Base-by-base conservation (phyloP, 2,797 vertebrate species). In the Eremophila alpestris region DNA sequence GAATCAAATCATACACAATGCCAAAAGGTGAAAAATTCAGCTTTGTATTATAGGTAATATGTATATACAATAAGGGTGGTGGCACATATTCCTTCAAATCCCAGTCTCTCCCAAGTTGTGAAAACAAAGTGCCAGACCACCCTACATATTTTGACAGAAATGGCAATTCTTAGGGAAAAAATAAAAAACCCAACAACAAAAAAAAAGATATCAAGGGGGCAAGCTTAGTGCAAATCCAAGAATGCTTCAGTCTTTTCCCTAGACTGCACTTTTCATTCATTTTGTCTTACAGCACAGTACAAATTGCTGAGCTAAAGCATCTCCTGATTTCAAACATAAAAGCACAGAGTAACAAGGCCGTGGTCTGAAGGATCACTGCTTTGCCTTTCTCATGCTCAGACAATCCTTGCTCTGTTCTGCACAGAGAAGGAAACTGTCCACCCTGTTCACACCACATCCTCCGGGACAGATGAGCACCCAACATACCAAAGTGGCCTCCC, bases 361-460 rank as follows among this genome's bases (percentile, higher is more conserved):
- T 89, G 36, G 60, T 85, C 86, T 94, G 89, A 89, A 92, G 90
- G 70, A 95, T 82, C 90, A 78, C 71, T 83, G 91, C 87, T 94
- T 84, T 92, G 87, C 81, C 64, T 91, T 75, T 90, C 69, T 84
- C 64, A 54, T 89, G 30, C 52, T 63, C n/a, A 7, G 67, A 96
- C 84, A 94, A 90, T 85, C 75, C 78, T 93, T 80, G 58, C 78
- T 95, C 81, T 97, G 94, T 95, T 95, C 91, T 91, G 55, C 10
- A 2, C 83, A 94, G 83, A 89, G 71, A 70, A 90, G 84, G 92
- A 92, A 93, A 92, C 46, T 26, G 74, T 73, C 95, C 80, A 88
- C 85, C 52, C 88, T 84, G 87, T 91, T 86, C 86, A 85, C 56
- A 89, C 88, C 88, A 92, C 92, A 87, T 92, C 90, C 83, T 92